phyloP scores from a whole-genome alignment of 2,797 vertebrate genomes.

The Octomys mimax region DNA sequence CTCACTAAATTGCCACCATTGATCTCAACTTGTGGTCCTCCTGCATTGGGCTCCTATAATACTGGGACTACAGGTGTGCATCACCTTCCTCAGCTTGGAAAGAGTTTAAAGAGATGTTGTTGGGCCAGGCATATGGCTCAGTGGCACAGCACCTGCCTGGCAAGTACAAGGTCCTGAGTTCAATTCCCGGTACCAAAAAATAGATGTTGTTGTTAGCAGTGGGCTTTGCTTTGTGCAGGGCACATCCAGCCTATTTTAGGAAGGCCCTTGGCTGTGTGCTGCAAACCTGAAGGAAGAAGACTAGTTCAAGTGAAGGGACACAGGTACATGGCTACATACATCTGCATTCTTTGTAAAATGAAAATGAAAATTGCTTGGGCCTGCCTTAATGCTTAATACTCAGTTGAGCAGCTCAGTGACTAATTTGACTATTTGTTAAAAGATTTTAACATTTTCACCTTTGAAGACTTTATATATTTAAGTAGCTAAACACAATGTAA shows the following conservation, averaged over 20 bases:
- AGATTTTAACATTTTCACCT: conserved; percentile 68
- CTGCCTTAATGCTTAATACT: conserved; percentile 51
- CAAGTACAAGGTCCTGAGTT: too few species aligned
- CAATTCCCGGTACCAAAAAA: too few species aligned
- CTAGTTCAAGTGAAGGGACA: conserved; percentile 40
- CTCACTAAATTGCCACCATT: not conserved
- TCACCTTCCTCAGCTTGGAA: not conserved
- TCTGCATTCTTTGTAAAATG: conserved; percentile 48
- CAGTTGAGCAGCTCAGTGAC: conserved; percentile 57
- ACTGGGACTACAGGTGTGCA: not conserved
- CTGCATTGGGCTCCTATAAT: not conserved
- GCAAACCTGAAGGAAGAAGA: not conserved
- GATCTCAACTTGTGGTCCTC: not conserved
- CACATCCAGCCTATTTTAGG: not conserved
- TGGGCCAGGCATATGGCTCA: not conserved
- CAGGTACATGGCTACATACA: conserved; percentile 15
- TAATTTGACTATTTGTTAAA: conserved; percentile 73
- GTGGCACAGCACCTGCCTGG: too few species aligned
- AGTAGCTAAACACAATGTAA: conserved; percentile 66
- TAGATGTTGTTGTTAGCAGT: not conserved
- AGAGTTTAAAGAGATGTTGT: not conserved
- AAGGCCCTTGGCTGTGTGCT: not conserved
- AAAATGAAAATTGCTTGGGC: conserved; percentile 60
- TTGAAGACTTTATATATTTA: conserved; percentile 63
- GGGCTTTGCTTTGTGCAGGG: not conserved